phyloP scores from a whole-genome alignment of 2,113 vertebrate genomes.

The Pterocles orientalis region DNA sequence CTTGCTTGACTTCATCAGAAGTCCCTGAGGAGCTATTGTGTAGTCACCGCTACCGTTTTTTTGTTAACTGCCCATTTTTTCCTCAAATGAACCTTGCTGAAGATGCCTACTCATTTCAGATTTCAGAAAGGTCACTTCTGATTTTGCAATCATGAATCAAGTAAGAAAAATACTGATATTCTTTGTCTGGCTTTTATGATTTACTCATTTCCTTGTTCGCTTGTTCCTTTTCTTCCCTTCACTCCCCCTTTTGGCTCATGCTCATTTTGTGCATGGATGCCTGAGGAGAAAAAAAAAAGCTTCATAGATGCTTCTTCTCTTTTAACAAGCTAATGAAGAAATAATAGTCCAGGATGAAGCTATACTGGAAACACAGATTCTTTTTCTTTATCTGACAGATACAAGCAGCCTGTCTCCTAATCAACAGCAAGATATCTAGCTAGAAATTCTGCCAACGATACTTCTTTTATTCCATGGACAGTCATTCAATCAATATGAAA shows the following conservation, averaged over 20 bases:
- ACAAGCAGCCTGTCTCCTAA: background rate
- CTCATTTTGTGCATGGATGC: constrained; percentile 14
- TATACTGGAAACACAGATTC: background rate
- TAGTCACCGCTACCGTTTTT: constrained; percentile 22
- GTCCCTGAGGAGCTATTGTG: constrained; percentile 34
- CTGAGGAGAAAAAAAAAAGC: background rate
- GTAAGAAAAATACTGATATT: background rate
- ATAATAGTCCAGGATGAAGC: constrained; percentile 18
- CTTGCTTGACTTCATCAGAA: constrained; percentile 56
- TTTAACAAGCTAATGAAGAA: constrained; percentile 54
- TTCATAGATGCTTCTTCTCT: background rate
- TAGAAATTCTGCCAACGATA: background rate
- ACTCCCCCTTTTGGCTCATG: background rate
- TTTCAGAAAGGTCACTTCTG: constrained; percentile 22
- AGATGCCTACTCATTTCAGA: constrained; percentile 35
- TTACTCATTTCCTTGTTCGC: background rate
- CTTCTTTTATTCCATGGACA: background rate
- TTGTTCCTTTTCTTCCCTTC: background rate
- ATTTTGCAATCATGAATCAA: background rate
- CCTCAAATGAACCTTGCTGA: constrained; percentile 59
- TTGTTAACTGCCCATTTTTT: constrained; percentile 52
- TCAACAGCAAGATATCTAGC: background rate
- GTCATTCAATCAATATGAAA: constrained; percentile 22
- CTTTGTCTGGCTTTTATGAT: background rate
- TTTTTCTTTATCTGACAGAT: constrained; percentile 24